Conservation (phyloP, 2,888 invertebrate species). For the Heliconius cydno region DNA sequence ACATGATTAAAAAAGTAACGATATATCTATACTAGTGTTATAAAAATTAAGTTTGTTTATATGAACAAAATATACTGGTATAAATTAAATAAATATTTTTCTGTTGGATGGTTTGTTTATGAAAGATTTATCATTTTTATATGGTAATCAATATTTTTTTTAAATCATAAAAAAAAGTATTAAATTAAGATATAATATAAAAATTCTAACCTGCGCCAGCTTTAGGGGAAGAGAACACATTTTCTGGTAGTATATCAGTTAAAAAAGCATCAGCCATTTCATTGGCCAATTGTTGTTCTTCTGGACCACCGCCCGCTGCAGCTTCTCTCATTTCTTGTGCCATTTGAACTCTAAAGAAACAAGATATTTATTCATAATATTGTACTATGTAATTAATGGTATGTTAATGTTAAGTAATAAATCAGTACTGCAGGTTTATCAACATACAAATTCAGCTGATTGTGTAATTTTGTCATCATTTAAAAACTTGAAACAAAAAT, state of each 20-base stretch:
- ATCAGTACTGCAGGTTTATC: conserved; percentile 81
- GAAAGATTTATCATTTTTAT: too few species aligned
- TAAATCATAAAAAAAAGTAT: not conserved
- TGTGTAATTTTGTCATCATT: conserved; percentile 76
- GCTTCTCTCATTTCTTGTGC: conserved; percentile 99
- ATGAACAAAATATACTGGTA: too few species aligned
- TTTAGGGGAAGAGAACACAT: conserved; percentile 96
- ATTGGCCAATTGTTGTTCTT: conserved; percentile 96
- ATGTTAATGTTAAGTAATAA: conserved; percentile 6
- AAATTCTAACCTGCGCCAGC: conserved; percentile 87
- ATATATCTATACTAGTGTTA: too few species aligned
- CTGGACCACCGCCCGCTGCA: conserved; percentile 90
- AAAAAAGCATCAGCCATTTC: conserved; percentile 99
- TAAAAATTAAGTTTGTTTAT: too few species aligned
- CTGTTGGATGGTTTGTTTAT: too few species aligned
- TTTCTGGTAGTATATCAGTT: conserved; percentile 96
- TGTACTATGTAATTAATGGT: not conserved
- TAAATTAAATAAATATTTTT: too few species aligned
- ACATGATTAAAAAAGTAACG: too few species aligned
- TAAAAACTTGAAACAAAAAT: conserved; percentile 8
- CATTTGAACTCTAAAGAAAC: conserved; percentile 91
- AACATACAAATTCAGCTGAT: conserved; percentile 63
- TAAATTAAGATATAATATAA: not conserved
- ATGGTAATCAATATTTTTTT: too few species aligned
- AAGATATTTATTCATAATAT: not conserved